Percentiles rank a stretch among this genome's conserved stretches.
phyloP scores from a whole-genome alignment of 2,888 invertebrate species.

The Lithophane semibrunnea region DNA sequence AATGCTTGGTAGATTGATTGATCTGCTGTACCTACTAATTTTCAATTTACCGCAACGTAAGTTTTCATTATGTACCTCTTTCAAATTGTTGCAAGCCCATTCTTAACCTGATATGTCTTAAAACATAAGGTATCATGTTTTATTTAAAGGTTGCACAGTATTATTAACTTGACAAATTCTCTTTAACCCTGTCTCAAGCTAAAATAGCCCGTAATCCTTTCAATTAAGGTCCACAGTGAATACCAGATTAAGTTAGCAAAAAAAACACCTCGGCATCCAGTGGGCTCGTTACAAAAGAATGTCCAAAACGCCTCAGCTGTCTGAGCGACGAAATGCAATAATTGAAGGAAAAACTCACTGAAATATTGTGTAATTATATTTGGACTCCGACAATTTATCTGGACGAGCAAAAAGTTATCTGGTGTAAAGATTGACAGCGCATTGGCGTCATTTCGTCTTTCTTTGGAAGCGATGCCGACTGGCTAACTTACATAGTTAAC shows the following conservation, averaged over 20 bases:
- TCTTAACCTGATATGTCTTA: slow-evolving; percentile 15
- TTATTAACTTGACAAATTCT: slow-evolving; percentile 20
- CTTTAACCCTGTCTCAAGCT: not conserved
- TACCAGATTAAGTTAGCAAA: slow-evolving; percentile 25
- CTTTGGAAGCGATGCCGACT: slow-evolving; percentile 56
- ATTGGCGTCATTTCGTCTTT: slow-evolving; percentile 66
- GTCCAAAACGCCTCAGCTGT: slow-evolving; percentile 79
- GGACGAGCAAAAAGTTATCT: slow-evolving; percentile 74
- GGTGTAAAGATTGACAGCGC: slow-evolving; percentile 76
- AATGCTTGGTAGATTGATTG: not conserved
- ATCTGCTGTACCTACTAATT: not conserved
- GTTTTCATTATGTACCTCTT: not conserved
- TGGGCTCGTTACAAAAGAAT: slow-evolving; percentile 81
- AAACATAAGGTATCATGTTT: slow-evolving; percentile 48
- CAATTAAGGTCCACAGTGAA: slow-evolving; percentile 15
- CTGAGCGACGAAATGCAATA: slow-evolving; percentile 81
- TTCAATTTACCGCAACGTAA: not conserved
- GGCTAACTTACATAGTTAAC: slow-evolving; percentile 55
- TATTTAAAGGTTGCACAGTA: slow-evolving; percentile 45
- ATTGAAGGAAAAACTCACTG: slow-evolving; percentile 85
- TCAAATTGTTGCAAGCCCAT: not conserved
- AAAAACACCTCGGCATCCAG: slow-evolving; percentile 68
- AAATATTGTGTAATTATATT: slow-evolving; percentile 87
- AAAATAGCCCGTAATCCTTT: slow-evolving; percentile 36
- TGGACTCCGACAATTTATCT: slow-evolving; percentile 76